Evolutionary conservation across 2,797 vertebrate genomes (phyloP).

Genomic region (Sebastes diaconus): DNA sequence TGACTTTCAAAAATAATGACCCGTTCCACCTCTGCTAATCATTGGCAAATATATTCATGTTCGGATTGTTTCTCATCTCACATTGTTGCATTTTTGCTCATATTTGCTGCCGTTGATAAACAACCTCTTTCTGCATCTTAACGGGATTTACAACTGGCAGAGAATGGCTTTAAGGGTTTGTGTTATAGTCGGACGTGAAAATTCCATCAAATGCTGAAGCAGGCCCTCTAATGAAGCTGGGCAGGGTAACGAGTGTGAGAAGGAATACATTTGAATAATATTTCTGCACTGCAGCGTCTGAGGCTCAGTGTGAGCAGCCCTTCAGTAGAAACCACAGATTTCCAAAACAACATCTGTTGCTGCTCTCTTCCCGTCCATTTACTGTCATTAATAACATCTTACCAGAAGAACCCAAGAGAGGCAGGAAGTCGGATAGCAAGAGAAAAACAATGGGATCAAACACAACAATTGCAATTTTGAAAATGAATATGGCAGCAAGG

Average conservation of each 20-base stretch:
- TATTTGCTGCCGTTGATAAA: not conserved
- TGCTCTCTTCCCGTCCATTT: not conserved
- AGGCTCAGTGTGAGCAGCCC: constrained; percentile 4
- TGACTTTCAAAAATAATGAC: not conserved
- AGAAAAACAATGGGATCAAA: not conserved
- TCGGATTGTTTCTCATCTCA: not conserved
- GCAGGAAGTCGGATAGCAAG: not conserved
- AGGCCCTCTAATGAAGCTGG: constrained; percentile 4
- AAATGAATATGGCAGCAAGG: not conserved
- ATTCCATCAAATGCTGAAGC: not conserved
- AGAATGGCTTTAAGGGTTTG: not conserved
- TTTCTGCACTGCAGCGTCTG: constrained; percentile 3
- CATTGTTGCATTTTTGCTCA: not conserved
- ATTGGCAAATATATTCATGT: not conserved
- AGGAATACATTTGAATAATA: constrained; percentile 33
- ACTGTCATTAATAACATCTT: not conserved
- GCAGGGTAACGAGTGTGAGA: constrained; percentile 5
- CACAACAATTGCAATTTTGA: not conserved
- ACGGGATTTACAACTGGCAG: not conserved
- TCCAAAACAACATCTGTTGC: constrained; percentile 15
- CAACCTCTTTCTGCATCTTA: not conserved
- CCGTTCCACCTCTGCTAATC: not conserved
- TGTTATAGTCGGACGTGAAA: not conserved
- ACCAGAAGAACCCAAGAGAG: not conserved
- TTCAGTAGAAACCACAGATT: not conserved